phyloP scores from a whole-genome alignment of 2,797 vertebrate species.

The Clamator glandarius region DNA sequence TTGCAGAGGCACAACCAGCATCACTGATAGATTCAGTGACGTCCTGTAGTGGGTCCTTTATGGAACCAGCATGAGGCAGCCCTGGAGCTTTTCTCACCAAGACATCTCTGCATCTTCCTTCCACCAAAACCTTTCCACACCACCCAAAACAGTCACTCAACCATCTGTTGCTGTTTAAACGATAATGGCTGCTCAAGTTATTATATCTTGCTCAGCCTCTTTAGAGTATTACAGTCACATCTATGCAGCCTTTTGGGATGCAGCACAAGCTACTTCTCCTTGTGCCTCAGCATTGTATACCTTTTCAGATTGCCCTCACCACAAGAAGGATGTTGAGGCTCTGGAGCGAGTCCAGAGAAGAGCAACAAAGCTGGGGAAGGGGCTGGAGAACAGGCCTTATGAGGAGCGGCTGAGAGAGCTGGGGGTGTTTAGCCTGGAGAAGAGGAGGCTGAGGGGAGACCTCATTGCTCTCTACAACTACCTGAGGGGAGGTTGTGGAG shows the following conservation, averaged over 20 bases:
- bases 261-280: not conserved
- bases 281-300: not conserved
- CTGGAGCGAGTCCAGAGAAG: no score
- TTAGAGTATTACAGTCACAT: rapidly evolving
- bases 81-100: not conserved
- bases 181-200: rapidly evolving
- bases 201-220: not conserved
- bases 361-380: no score
- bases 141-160: not conserved
- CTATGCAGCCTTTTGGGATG: rapidly evolving
- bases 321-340: no score
- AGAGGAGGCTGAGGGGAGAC: no score
- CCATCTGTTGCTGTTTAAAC: not conserved
- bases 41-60: rapidly evolving
- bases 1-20: not conserved
- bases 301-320: no score
- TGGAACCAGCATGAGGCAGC: rapidly evolving
- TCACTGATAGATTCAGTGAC: rapidly evolving
- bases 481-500: no score
- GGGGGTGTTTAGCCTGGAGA: no score
- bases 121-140: not conserved
- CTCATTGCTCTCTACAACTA: no score
- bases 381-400: no score
- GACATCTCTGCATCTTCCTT: not conserved
- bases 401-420: no score